Evolutionary conservation across 2,888 invertebrate species (phyloP), one percentile per base, ranked within the genome.

Genomic region (Pandemis heparana): DNA sequence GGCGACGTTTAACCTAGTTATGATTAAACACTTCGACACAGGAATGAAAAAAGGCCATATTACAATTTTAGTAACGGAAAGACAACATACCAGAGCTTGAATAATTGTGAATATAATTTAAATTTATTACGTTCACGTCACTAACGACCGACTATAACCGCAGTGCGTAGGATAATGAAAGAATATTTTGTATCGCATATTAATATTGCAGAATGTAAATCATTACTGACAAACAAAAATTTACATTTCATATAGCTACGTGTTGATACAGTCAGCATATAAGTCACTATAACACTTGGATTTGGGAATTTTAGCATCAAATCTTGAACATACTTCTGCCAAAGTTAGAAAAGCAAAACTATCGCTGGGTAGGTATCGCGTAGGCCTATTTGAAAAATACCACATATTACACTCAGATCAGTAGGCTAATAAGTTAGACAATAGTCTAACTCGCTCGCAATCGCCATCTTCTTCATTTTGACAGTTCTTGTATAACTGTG

Each of bases 141-240:
- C 48, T n/a, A 14, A 18, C 60, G 0, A 71, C 71, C 60, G 65
- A 41, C 51, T 51, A 10, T 43, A 41, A 41, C 12, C 41, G 65
- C 39, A 18, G n/a, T n/a, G 12, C 23, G 51, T 41, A 41, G 16
- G 41, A 41, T n/a, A 71, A 66, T 71, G 65, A 48, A 41, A 38
- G 38, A 61, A 51, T 32, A n/a, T 46, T 56, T 32, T 14, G 32
- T n/a, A 32, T 4, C 2, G 2, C 23, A 0, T 32, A 43, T 56
- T 8, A 14, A 38, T n/a, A 59, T 65, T 14, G 46, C 16, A 60
- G 38, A 66, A 41, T 51, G 7, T 65, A 60, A 32, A 51, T 46
- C 39, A 38, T 14, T 61, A n/a, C 48, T 14, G 14, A 12, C n/a
- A 8, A 61, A 39, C 39, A 39, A 4, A 39, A 1, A 61, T 39